These are phyloP conservation scores for Phataginus tetradactyla DNA, from an alignment of 2,797 vertebrate genomes.

Conservation along the genomic window DNA sequence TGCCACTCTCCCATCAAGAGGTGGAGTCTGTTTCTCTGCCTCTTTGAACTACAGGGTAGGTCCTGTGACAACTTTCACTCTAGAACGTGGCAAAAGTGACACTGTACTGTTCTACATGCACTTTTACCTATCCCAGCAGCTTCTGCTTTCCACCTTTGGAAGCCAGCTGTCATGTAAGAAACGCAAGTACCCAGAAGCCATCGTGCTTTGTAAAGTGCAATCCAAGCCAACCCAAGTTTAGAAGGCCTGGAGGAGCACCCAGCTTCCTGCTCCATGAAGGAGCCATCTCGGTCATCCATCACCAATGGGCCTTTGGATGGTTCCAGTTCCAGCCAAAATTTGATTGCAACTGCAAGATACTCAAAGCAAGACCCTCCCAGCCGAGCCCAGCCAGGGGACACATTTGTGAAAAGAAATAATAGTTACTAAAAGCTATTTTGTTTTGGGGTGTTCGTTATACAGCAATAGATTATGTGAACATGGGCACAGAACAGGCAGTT, in stretches of 20 bases:
- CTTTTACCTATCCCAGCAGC: background rate
- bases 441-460: background rate
- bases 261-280: rapidly evolving
- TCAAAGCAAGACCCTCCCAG: background rate
- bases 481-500: background rate
- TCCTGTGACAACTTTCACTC: background rate
- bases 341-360: background rate
- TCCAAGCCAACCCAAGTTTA: background rate
- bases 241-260: background rate
- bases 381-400: background rate
- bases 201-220: background rate
- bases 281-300: background rate
- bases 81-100: background rate
- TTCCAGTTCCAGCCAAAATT: background rate
- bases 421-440: background rate
- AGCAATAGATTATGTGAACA: background rate
- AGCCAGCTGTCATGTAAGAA: background rate
- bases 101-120: background rate
- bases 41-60: background rate
- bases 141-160: background rate
- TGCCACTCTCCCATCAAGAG: background rate
- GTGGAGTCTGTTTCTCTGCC: background rate
- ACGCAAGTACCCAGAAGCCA: background rate
- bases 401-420: background rate
- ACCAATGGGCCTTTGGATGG: background rate